phyloP scores from a whole-genome alignment of 2,888 invertebrate species.

The Phaonia tiefii region DNA sequence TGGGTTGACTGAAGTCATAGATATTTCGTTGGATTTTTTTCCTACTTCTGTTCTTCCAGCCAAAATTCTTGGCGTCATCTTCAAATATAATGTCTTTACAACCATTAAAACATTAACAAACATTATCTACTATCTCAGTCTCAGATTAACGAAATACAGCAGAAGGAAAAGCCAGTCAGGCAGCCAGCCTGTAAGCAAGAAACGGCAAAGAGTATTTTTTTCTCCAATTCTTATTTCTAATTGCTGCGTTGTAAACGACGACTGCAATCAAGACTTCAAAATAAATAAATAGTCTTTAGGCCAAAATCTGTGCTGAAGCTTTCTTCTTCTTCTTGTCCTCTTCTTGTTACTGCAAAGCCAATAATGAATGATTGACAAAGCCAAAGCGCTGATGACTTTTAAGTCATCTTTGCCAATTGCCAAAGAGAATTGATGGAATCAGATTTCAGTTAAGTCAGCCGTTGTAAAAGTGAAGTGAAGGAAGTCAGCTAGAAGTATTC shows the following conservation, averaged over 20 bases:
- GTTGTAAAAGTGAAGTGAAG: constrained; percentile 37
- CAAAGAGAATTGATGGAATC: constrained; percentile 60
- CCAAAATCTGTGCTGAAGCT: constrained; percentile 6
- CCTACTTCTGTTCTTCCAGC: constrained; percentile 40
- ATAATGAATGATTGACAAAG: constrained; percentile 2
- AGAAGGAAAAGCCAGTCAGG: not conserved
- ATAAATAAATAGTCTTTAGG: constrained; percentile 21
- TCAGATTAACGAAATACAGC: constrained; percentile 50
- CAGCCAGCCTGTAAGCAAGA: too few relatives aligned
- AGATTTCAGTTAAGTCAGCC: constrained; percentile 40
- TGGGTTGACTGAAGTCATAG: too few relatives aligned
- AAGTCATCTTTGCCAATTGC: constrained; percentile 50
- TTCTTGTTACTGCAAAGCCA: not conserved
- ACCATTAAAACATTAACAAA: constrained; percentile 55
- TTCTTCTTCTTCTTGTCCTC: not conserved
- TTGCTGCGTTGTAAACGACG: constrained; percentile 63
- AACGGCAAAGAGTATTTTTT: constrained; percentile 23
- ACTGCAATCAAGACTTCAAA: constrained; percentile 62
- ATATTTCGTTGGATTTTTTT: too few relatives aligned
- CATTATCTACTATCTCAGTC: constrained; percentile 63
- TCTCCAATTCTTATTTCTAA: constrained; percentile 63
- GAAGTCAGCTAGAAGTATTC: constrained; percentile 14
- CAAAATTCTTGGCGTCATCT: constrained; percentile 63
- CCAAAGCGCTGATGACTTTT: constrained; percentile 66
- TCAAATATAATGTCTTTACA: constrained; percentile 67